phyloP scores from a whole-genome alignment of 2,888 invertebrate genomes.

The Fabriciana adippe region DNA sequence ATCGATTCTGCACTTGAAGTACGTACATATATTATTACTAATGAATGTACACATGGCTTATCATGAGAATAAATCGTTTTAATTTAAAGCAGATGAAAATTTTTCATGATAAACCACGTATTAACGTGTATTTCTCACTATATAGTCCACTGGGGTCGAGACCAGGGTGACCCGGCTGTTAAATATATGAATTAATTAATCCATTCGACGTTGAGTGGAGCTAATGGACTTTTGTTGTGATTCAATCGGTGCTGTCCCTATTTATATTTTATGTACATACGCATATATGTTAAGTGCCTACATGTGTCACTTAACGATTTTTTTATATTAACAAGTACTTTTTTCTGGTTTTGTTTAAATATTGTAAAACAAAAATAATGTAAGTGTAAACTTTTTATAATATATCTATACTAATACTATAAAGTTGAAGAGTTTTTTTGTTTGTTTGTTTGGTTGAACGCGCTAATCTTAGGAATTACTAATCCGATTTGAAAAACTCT shows the following conservation, averaged over 20 bases:
- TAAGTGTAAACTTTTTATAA: too few species aligned
- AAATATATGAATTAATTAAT: constrained; percentile 38
- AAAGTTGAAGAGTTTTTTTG: too few species aligned
- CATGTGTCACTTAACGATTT: background rate
- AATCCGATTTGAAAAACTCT: too few species aligned
- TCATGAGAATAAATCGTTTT: too few species aligned
- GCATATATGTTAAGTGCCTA: background rate
- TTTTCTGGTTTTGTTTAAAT: too few species aligned
- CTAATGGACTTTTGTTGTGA: constrained; percentile 40
- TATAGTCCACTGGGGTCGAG: constrained; percentile 12
- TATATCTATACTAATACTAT: too few species aligned
- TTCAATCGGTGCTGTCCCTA: constrained; percentile 18
- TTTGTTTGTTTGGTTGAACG: too few species aligned
- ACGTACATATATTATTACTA: too few species aligned
- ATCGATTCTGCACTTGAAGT: too few species aligned
- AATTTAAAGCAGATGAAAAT: background rate
- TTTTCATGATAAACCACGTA: constrained; percentile 1
- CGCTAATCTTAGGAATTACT: too few species aligned
- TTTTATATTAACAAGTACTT: background rate
- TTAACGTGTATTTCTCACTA: constrained; percentile 10
- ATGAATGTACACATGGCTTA: too few species aligned
- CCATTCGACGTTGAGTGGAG: constrained; percentile 26
- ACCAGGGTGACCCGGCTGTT: constrained; percentile 27
- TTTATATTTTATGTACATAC: background rate
- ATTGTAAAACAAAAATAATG: too few species aligned